Evolutionary conservation across 2,113 vertebrate species (phyloP).

Genomic region (Thryonomys swinderianus): DNA sequence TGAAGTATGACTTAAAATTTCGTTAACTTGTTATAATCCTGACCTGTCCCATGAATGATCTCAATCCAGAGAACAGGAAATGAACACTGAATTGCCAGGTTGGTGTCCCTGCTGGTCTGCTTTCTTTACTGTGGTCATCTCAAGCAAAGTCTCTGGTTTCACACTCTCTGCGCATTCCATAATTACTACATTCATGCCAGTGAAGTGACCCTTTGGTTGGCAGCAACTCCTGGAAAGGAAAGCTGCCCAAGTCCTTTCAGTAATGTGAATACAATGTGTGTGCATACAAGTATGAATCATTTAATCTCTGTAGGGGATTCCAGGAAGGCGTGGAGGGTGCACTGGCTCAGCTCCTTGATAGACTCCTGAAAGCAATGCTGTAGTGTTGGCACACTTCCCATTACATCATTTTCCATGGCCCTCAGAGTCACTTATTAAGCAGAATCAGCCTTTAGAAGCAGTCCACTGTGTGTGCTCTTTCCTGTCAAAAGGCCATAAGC

Average conservation of each 20-base stretch:
- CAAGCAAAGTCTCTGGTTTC: neutral
- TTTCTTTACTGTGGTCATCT: neutral
- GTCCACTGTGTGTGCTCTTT: neutral
- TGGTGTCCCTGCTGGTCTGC: neutral
- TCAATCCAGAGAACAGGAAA: neutral
- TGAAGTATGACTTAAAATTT: neutral
- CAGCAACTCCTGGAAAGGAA: neutral
- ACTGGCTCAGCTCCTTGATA: neutral
- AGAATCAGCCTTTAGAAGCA: neutral
- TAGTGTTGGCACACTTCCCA: neutral
- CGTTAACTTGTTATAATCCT: neutral
- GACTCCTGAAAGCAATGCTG: neutral
- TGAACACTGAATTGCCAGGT: neutral
- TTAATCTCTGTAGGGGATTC: neutral
- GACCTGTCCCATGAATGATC: neutral
- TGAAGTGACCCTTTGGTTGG: neutral
- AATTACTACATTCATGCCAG: neutral
- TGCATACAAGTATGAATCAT: neutral
- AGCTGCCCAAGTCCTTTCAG: neutral
- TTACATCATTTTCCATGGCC: neutral
- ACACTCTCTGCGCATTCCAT: neutral
- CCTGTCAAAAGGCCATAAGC: neutral
- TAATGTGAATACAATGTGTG: neutral
- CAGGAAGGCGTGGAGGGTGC: neutral
- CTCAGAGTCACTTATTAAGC: neutral